These are phyloP conservation scores for Cheilosia variabilis DNA, from an alignment of 2,888 invertebrate genomes.

Conservation along the genomic window DNA sequence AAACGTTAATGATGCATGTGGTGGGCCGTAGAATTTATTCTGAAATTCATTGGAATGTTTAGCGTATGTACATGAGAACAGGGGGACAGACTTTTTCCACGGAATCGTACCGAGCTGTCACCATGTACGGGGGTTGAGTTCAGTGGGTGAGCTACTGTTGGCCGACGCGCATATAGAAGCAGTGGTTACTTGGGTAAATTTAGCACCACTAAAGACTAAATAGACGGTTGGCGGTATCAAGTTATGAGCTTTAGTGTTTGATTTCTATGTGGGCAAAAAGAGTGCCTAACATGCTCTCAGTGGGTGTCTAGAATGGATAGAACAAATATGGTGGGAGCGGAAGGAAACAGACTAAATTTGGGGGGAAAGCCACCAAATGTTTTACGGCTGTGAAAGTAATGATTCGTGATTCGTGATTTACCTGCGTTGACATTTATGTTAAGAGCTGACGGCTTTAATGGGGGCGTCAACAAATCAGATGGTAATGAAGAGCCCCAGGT, in stretches of 20 bases:
- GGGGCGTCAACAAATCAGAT: too few species aligned
- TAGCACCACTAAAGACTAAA: constrained; percentile 57
- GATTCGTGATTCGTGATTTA: neutral
- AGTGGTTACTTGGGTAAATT: constrained; percentile 40
- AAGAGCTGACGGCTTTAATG: too few species aligned
- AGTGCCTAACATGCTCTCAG: constrained; percentile 2
- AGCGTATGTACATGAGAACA: too few species aligned
- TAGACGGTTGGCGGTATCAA: constrained; percentile 46
- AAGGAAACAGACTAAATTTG: constrained; percentile 26
- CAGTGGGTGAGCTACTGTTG: constrained; percentile 51
- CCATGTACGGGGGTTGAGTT: constrained; percentile 40
- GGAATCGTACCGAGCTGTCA: constrained; percentile 57
- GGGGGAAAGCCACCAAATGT: constrained; percentile 13
- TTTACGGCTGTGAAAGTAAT: constrained; percentile 13
- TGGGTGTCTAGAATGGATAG: neutral
- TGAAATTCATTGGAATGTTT: constrained; percentile 32
- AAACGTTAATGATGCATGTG: constrained; percentile 12
- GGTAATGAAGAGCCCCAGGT: too few species aligned
- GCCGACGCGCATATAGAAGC: constrained; percentile 11
- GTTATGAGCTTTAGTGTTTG: constrained; percentile 17
- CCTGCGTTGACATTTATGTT: neutral
- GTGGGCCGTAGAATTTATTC: constrained; percentile 21
- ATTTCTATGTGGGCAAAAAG: constrained; percentile 15
- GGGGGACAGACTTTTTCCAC: constrained; percentile 1
- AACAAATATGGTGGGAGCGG: constrained; percentile 4